Conservation (phyloP, 2,113 vertebrate species). For the Solea senegalensis region DNA sequence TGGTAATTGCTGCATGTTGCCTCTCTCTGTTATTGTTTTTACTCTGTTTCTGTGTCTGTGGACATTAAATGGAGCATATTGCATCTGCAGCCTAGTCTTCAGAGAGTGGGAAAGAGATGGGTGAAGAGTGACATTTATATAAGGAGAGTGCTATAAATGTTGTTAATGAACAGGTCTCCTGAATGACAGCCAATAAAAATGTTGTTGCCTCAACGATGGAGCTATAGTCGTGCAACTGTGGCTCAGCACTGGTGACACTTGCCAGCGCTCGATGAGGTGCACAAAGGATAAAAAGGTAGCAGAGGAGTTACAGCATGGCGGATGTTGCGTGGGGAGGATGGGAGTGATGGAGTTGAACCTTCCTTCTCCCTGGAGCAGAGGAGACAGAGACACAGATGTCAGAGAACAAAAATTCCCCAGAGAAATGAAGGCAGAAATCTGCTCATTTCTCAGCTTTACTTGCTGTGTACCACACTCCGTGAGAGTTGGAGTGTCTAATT, state of each 20-base stretch:
- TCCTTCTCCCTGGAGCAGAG: constrained; percentile 64
- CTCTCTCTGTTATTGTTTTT: constrained; percentile 23
- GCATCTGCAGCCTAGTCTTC: constrained; percentile 50
- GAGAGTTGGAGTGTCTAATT: constrained; percentile 48
- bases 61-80: constrained; percentile 73
- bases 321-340: constrained; percentile 12
- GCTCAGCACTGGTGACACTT: constrained; percentile 11
- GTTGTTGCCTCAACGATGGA: neutral
- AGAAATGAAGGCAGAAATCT: constrained; percentile 58
- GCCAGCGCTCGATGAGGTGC: constrained; percentile 4
- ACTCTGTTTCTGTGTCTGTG: constrained; percentile 33
- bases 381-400: constrained; percentile 79
- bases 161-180: neutral
- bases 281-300: constrained; percentile 23
- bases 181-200: neutral
- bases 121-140: neutral
- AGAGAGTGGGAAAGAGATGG: constrained; percentile 1
- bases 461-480: constrained; percentile 23
- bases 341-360: constrained; percentile 34
- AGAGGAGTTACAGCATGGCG: constrained; percentile 28
- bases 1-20: constrained; percentile 17
- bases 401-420: constrained; percentile 71
- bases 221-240: neutral
- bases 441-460: constrained; percentile 42
- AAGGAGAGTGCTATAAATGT: neutral